phyloP scores from a whole-genome alignment of 2,113 vertebrate species.

The Microtus oregoni region DNA sequence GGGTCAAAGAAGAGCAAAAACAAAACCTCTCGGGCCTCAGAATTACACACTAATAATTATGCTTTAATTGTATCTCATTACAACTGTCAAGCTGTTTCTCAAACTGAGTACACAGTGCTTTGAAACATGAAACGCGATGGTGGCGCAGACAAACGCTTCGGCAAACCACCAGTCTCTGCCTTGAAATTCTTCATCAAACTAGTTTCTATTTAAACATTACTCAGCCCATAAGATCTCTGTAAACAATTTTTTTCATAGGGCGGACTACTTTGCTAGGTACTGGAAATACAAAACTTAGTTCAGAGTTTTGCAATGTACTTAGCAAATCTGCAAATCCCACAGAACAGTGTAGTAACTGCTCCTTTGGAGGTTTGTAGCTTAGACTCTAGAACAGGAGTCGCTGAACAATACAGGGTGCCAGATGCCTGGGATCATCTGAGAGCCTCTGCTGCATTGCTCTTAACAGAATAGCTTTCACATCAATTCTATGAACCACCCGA shows the following conservation, averaged over 20 bases:
- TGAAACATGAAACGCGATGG: slow-evolving; percentile 32
- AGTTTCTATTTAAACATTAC: slow-evolving; percentile 49
- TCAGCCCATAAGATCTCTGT: slow-evolving; percentile 15
- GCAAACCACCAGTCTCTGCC: neutral
- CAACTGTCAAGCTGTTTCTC: slow-evolving; percentile 33
- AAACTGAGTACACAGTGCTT: neutral
- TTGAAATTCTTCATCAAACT: neutral
- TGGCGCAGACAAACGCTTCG: neutral
- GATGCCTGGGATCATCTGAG: neutral
- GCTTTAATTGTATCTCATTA: neutral
- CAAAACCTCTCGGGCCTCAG: neutral
- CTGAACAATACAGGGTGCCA: neutral
- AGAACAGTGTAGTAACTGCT: neutral
- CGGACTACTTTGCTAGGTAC: neutral
- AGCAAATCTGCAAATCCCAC: neutral
- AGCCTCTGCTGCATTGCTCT: neutral
- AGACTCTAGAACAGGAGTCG: neutral
- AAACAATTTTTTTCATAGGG: neutral
- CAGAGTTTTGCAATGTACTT: slow-evolving; percentile 8
- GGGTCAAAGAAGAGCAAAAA: neutral
- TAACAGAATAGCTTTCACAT: neutral
- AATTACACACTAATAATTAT: neutral
- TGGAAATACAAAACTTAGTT: slow-evolving; percentile 8
- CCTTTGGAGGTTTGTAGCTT: neutral
- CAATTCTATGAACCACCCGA: neutral